Percentiles rank a stretch among this genome's conserved stretches.
phyloP scores from a whole-genome alignment of 2,113 vertebrate species.

The Microcebus griseorufus region DNA sequence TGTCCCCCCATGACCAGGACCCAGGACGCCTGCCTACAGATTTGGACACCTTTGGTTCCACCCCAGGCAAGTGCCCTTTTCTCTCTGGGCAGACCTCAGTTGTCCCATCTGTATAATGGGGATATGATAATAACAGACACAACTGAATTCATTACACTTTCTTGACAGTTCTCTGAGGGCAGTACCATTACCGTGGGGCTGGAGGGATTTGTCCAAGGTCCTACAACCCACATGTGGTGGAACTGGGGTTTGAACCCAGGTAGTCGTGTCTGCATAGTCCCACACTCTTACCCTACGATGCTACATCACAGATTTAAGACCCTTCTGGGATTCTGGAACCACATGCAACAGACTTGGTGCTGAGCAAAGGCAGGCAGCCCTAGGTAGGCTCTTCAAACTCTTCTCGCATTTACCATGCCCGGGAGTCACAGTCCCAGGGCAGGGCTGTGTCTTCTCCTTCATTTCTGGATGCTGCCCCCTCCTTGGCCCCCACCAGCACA shows the following conservation, averaged over 20 bases:
- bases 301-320: background rate
- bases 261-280: background rate
- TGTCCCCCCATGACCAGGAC: background rate
- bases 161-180: background rate
- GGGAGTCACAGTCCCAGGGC: background rate
- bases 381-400: background rate
- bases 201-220: background rate
- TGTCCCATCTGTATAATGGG: background rate
- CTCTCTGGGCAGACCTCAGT: background rate
- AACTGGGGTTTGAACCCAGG: background rate
- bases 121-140: background rate
- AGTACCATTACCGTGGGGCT: background rate
- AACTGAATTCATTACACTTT: background rate
- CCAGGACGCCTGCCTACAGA: background rate
- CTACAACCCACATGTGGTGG: accelerated
- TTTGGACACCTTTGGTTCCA: background rate
- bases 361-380: background rate
- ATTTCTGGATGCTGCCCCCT: background rate
- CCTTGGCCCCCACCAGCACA: background rate
- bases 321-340: background rate
- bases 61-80: background rate
- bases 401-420: background rate
- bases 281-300: background rate
- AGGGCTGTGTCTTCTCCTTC: background rate
- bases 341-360: background rate